Evolutionary conservation across 2,113 vertebrate genomes (phyloP), one percentile per base, ranked within the genome.

Genomic region (Spermophilus dauricus): DNA sequence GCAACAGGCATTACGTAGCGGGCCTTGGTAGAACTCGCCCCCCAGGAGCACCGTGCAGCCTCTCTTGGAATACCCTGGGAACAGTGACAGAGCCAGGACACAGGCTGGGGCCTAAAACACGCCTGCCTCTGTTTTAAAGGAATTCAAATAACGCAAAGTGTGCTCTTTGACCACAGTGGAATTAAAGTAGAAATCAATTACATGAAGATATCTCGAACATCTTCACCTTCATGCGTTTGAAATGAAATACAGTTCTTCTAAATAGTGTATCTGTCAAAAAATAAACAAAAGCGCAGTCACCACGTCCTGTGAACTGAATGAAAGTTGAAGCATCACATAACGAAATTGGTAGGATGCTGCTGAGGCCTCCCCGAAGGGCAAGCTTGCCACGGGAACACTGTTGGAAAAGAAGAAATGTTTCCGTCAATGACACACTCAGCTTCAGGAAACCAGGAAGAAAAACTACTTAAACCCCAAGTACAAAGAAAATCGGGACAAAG

Each of bases 401-500:
- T 26, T 20, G 61, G 32, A 48, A 8, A 56, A n/a, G 4, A 28
- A 20, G 3, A 4, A n/a, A 30, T 20, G 42, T 24, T 65, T 30
- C n/a, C 30, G 56, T 78, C n/a, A 28, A 0, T 0, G 5, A 22
- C n/a, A 39, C 16, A 20, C 2, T 9, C 45, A 77, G 4, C 3
- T 65, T 18, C 37, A 76, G 28, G 32, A 39, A 77, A 6, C 26
- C 30, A 93, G 51, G 69, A 51, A 80, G 5, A 67, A n/a, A 26
- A 56, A 37, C 32, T 32, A 18, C 26, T 77, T 11, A 83, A 61
- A 61, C 37, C 5, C 39, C n/a, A 69, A 67, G 9, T 53, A 67
- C 34, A 67, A 22, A 53, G 18, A 65, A 76, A 48, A 75, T 2
- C n/a, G 0, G 20, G 26, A 63, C 22, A 37, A 53, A n/a, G 37